Evolutionary conservation across 2,888 invertebrate species (phyloP).

Genomic region (Sarcophaga caerulescens): DNA sequence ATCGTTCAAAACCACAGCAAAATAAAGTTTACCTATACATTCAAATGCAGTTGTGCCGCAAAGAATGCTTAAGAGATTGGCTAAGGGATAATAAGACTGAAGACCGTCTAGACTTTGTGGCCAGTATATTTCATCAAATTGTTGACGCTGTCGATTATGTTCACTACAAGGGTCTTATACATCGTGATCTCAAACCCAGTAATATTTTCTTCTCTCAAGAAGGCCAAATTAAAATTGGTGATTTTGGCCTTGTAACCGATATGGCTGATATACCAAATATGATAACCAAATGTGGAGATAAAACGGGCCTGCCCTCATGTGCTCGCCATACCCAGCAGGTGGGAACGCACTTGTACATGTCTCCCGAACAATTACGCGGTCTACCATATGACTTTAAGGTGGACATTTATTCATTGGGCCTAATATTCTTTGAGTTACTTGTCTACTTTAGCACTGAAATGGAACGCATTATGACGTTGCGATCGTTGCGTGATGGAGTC

Average conservation of each 20-base stretch:
- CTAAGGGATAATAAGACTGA: slow-evolving; percentile 84
- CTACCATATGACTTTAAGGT: slow-evolving; percentile 93
- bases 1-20: slow-evolving; percentile 69
- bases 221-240: slow-evolving; percentile 96
- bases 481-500: slow-evolving; percentile 84
- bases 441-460: slow-evolving; percentile 95
- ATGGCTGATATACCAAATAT: slow-evolving; percentile 84
- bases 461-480: slow-evolving; percentile 89
- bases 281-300: slow-evolving; percentile 75
- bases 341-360: slow-evolving; percentile 98
- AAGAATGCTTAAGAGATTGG: slow-evolving; percentile 96
- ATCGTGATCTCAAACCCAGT: slow-evolving; percentile 97
- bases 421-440: slow-evolving; percentile 96
- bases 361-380: slow-evolving; percentile 94
- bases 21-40: slow-evolving; percentile 92
- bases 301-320: slow-evolving; percentile 76
- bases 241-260: slow-evolving; percentile 98
- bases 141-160: slow-evolving; percentile 97
- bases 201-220: slow-evolving; percentile 97
- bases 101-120: slow-evolving; percentile 82
- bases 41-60: slow-evolving; percentile 97
- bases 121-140: slow-evolving; percentile 93
- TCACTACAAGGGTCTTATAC: slow-evolving; percentile 95
- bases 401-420: slow-evolving; percentile 96
- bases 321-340: slow-evolving; percentile 85